Base-by-base conservation (phyloP, 2,888 invertebrate genomes). In the Euphydryas editha region DNA sequence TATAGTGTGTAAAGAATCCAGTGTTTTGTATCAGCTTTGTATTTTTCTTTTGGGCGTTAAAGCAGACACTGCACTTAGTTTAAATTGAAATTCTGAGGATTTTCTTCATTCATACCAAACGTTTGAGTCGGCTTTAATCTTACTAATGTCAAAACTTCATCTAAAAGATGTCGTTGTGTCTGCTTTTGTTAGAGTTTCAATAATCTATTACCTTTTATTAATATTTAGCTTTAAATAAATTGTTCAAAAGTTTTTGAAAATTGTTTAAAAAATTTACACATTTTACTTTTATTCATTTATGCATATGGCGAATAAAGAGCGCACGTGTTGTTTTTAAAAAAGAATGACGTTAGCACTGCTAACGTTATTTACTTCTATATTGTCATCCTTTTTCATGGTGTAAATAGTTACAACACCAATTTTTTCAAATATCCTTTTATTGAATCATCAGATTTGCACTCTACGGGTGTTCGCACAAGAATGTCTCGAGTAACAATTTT, bases 101-200 rank as follows among this genome's bases (percentile, higher is more conserved):
- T 62, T 60, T 62, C 59, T 62, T 66, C 59, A 66, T 49, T 62
- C 56, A 51, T 51, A 59, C 39, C 49, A 13, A 51, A 51, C 58
- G 66, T 56, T 59, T 65, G 56, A 62, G 62, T 62, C 44, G 39
- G 57, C 62, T 66, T 65, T 66, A 69, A 69, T 69, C 66, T 58
- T 59, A 69, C 51, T 69, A 66, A 69, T 69, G 69, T 66, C 62
- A 13, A 64, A 64, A 64, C 49, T 66, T 68, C 62, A 68, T 68
- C 59, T 37, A 15, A 42, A 60, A 59, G 59, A 51, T 64, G 63
- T 51, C 39, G 63, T 51, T 59, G 39, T 64, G 58, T 59, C 58
- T 63, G 63, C 36, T 36, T 54, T 30, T 54, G 36, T 17, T 20
- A 30, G 15, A 15, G n/a, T 51, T 36, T 30, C 51, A 39, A 44